Conservation (phyloP, 1,140 invertebrate species). For the Hormaphis cornu region DNA sequence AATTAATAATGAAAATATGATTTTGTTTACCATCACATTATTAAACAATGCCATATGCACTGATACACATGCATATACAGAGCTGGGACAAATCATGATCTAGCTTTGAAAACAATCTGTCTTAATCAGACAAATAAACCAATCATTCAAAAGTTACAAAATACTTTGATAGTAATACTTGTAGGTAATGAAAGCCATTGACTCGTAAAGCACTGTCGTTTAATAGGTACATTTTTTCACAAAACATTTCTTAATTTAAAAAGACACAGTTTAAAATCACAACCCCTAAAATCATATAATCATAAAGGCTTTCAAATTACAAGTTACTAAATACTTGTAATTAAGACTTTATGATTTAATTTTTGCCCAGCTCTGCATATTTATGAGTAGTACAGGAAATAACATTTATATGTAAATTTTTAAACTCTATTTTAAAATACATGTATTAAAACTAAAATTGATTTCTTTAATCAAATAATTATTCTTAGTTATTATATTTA, state of each 20-base stretch:
- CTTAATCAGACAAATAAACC: background rate
- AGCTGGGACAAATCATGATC: conserved; percentile 30
- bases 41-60: conserved; percentile 16
- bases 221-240: background rate
- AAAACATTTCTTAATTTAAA: background rate
- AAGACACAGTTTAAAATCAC: background rate
- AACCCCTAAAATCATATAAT: background rate
- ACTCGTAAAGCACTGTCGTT: conserved; percentile 21
- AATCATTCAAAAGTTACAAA: background rate
- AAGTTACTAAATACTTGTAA: background rate
- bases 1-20: conserved; percentile 19
- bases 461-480: too few relatives aligned
- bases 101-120: conserved; percentile 5
- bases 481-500: too few relatives aligned
- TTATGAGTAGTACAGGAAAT: conserved; percentile 25
- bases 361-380: conserved; percentile 31
- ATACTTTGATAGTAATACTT: background rate
- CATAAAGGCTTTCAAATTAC: background rate
- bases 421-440: background rate
- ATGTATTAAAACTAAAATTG: background rate
- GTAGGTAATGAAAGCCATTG: background rate
- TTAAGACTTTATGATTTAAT: conserved; percentile 9
- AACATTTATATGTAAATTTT: background rate
- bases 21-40: conserved; percentile 11
- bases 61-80: conserved; percentile 28